Conservation (phyloP, 2,888 invertebrate species). For the Caenorhabditis auriculariae region DNA sequence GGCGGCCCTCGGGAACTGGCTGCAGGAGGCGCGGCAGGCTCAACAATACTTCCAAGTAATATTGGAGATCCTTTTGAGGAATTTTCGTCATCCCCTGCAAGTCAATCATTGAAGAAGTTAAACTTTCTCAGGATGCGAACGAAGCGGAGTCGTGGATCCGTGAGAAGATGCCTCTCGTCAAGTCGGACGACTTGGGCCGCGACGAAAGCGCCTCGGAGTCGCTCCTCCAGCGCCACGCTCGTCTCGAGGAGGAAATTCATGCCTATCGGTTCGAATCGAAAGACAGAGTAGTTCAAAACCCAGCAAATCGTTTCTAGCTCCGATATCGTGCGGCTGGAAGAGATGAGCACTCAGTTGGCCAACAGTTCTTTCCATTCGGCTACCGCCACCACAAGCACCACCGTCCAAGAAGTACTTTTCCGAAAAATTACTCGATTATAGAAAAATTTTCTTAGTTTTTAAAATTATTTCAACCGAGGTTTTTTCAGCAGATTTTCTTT, state of each 20-base stretch:
- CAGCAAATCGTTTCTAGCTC: conserved; percentile 13
- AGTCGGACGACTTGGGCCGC: conserved; percentile 84
- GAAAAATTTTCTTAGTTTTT: too few relatives aligned
- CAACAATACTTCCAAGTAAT: conserved; percentile 72
- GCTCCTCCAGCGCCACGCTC: conserved; percentile 66
- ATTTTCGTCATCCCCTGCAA: not conserved
- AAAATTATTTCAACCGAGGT: too few relatives aligned
- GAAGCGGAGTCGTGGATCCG: conserved; percentile 96
- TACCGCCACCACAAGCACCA: conserved; percentile 23
- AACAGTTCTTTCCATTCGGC: conserved; percentile 56
- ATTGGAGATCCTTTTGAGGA: not conserved
- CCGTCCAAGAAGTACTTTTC: too few relatives aligned
- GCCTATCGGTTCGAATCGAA: conserved; percentile 41
- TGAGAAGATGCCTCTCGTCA: conserved; percentile 87
- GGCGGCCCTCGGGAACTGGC: conserved; percentile 74
- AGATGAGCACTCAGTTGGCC: conserved; percentile 63
- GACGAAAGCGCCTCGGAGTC: conserved; percentile 57
- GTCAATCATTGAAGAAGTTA: not conserved
- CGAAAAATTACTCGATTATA: too few relatives aligned
- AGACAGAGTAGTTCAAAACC: not conserved
- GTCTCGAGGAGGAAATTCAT: conserved; percentile 59
- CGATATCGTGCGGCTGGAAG: conserved; percentile 59
- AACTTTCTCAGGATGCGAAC: conserved; percentile 77
- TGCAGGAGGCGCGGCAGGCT: conserved; percentile 86
- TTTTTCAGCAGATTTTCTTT: too few relatives aligned